Percentiles rank a stretch among this genome's conserved stretches.
Evolutionary conservation across 2,888 invertebrate genomes (phyloP).

Genomic region (Drosophila vallismaia): DNA sequence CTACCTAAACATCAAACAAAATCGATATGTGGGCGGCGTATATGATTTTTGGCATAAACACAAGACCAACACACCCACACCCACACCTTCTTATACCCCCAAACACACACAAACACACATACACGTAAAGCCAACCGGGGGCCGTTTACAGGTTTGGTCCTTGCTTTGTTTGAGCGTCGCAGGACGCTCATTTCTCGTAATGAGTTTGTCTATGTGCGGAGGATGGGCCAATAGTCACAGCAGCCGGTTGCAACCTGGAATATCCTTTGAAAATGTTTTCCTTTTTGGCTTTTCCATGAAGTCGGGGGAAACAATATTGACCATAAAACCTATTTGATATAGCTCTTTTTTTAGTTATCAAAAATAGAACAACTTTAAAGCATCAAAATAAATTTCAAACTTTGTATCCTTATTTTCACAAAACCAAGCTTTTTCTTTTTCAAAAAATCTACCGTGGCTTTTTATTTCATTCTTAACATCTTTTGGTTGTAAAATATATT

Average conservation of each 20-base stretch:
- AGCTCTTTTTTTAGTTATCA: not conserved
- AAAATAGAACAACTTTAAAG: not conserved
- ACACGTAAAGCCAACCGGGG: conserved; percentile 24
- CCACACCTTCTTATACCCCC: conserved; percentile 29
- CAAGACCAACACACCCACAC: conserved; percentile 24
- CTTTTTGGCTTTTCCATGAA: conserved; percentile 5
- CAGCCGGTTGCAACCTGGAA: conserved; percentile 10
- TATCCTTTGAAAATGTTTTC: conserved; percentile 3
- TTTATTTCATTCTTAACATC: not conserved
- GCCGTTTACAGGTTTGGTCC: conserved; percentile 49
- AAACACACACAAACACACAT: conserved; percentile 9
- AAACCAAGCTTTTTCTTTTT: too few species aligned
- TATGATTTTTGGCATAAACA: conserved; percentile 76
- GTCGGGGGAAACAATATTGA: not conserved
- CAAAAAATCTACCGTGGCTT: too few species aligned
- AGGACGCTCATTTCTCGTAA: conserved; percentile 78
- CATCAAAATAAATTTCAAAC: not conserved
- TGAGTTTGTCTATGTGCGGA: conserved; percentile 71
- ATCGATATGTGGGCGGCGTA: conserved; percentile 72
- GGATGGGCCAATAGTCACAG: conserved; percentile 42
- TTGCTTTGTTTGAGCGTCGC: conserved; percentile 77
- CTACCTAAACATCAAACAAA: conserved; percentile 76
- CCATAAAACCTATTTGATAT: not conserved
- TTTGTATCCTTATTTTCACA: not conserved
- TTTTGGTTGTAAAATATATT: conserved; percentile 18